Evolutionary conservation across 2,113 vertebrate species (phyloP).

Genomic region (Gavia stellata): DNA sequence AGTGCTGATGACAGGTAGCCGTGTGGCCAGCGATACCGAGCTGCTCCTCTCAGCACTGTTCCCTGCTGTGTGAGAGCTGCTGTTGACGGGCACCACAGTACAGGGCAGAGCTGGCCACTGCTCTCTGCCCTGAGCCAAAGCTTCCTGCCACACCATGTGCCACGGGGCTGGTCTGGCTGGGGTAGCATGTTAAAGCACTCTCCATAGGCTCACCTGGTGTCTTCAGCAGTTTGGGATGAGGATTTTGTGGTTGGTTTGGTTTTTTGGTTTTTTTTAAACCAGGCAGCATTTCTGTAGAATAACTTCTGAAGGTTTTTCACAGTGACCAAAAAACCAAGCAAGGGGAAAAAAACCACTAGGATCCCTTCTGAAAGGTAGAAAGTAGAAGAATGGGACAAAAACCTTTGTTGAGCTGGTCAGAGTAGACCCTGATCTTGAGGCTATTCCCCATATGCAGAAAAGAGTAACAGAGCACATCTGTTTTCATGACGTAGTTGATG

Average conservation of each 20-base stretch:
- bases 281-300: neutral
- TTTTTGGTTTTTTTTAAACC: neutral
- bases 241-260: neutral
- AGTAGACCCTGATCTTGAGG: neutral
- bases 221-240: neutral
- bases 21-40: accelerated
- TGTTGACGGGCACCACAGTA: accelerated
- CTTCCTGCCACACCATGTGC: neutral
- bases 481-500: neutral
- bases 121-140: neutral
- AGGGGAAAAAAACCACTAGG: too few relatives aligned
- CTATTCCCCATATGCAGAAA: neutral
- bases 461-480: neutral
- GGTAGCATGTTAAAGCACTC: neutral
- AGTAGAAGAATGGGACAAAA: neutral
- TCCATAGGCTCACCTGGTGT: neutral
- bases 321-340: neutral
- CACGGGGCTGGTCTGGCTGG: neutral
- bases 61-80: neutral
- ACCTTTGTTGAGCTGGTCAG: neutral
- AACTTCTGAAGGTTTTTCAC: neutral
- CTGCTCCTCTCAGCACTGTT: neutral
- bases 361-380: neutral
- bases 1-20: neutral
- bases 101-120: neutral